A percentile compares a stretch with the other conserved stretches of the same genome.
Evolutionary conservation across 1,140 invertebrate genomes (phyloP).

Genomic region (Drosophila repleta): DNA sequence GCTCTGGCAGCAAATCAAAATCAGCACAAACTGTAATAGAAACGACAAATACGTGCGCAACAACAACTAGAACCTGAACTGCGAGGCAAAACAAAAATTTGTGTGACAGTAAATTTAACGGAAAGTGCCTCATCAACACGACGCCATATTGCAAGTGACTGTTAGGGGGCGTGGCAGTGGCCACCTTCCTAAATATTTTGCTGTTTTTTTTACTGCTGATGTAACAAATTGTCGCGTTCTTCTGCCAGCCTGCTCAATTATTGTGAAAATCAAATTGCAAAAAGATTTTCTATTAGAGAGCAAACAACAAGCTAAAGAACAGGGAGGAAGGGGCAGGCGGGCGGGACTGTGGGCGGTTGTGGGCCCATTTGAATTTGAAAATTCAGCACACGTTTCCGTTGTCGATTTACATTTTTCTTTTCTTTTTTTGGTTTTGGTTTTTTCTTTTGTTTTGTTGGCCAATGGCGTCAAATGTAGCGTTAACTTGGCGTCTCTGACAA

Average conservation of each 20-base stretch:
- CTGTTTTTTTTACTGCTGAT: background rate
- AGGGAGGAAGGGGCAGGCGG: background rate
- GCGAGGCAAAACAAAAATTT: conserved; percentile 37
- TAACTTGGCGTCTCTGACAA: conserved; percentile 60
- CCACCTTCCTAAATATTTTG: too few species aligned
- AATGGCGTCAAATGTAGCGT: conserved; percentile 72
- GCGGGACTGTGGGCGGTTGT: background rate
- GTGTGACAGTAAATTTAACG: conserved; percentile 65
- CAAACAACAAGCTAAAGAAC: conserved; percentile 62
- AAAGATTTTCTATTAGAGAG: conserved; percentile 53
- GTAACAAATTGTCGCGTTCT: conserved; percentile 34
- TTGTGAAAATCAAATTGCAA: conserved; percentile 35
- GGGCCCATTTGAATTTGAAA: conserved; percentile 34
- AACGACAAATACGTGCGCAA: conserved; percentile 78
- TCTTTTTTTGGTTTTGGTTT: conserved; percentile 34
- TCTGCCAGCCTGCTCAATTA: conserved; percentile 30
- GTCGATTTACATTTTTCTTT: conserved; percentile 14
- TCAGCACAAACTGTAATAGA: conserved; percentile 81
- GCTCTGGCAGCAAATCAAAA: conserved; percentile 75
- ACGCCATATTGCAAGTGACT: conserved; percentile 8
- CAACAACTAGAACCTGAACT: conserved; percentile 31
- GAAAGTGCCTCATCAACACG: conserved; percentile 48
- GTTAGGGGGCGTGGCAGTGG: conserved; percentile 1
- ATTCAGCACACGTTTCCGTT: conserved; percentile 64
- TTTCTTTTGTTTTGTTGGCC: conserved; percentile 22